phyloP scores from a whole-genome alignment of 2,113 vertebrate species.

The Montifringilla adamsi region DNA sequence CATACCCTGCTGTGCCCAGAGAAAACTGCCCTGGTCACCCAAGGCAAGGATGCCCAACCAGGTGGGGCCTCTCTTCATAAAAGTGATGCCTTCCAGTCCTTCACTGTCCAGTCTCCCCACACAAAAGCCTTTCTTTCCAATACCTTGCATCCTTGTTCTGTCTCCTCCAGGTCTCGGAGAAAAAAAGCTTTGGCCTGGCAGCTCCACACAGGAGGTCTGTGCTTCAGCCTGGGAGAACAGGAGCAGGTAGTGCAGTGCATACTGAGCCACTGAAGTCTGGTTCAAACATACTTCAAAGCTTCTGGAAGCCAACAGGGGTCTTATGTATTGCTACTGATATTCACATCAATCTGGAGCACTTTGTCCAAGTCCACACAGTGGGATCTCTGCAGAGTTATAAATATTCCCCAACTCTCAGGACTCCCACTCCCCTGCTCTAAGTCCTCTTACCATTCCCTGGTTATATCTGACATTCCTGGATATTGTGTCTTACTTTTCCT shows the following conservation, averaged over 20 bases:
- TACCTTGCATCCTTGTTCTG: not conserved
- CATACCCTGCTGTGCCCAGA: not conserved
- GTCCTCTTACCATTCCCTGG: conserved; percentile 4
- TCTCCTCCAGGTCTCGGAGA: not conserved
- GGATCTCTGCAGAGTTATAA: conserved; percentile 58
- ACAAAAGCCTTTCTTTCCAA: not conserved
- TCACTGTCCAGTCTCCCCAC: not conserved
- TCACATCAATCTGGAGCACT: conserved; percentile 51
- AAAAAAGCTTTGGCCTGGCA: not conserved
- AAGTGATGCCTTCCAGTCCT: not conserved
- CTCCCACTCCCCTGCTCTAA: conserved; percentile 28
- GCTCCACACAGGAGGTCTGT: not conserved
- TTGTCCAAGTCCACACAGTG: conserved; percentile 57
- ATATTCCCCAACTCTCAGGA: conserved; percentile 40
- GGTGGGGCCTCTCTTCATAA: not conserved
- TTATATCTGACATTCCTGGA: not conserved
- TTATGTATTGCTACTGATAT: conserved; percentile 42
- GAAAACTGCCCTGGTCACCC: not conserved
- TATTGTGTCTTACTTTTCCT: not conserved
- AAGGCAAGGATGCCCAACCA: not conserved
- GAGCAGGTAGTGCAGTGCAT: conserved; percentile 12
- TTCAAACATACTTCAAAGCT: conserved; percentile 65
- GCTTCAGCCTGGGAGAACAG: conserved; percentile 25
- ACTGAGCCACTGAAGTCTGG: conserved; percentile 61
- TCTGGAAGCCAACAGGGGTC: conserved; percentile 59